Percentiles rank a stretch among this genome's conserved stretches.
These are phyloP conservation scores for Phenganax stokvisi DNA, from an alignment of 92 coral and sea anemone genomes.

Conservation along the genomic window DNA sequence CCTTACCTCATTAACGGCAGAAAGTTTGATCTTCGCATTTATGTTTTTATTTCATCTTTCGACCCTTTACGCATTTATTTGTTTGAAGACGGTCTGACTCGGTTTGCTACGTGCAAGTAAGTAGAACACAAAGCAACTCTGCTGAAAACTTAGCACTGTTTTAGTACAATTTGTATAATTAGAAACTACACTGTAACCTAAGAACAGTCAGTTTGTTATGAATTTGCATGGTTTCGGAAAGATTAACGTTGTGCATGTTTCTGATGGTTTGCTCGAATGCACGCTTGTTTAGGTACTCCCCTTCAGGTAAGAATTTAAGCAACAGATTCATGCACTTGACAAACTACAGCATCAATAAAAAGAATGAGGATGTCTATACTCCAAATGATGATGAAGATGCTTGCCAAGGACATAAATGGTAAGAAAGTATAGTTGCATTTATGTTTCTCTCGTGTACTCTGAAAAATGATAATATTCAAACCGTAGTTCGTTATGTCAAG, in stretches of 20 bases:
- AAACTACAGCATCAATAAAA: constrained; percentile 97
- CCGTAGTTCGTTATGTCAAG: background rate
- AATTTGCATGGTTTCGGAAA: background rate
- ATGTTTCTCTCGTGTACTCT: too few species aligned
- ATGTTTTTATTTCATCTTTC: constrained; percentile 83
- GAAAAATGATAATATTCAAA: background rate
- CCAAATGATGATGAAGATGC: constrained; percentile 84
- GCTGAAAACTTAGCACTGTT: background rate
- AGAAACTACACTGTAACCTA: background rate
- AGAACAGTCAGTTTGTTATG: too few species aligned
- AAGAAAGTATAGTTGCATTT: background rate
- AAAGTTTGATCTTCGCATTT: constrained; percentile 94
- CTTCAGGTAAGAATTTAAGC: constrained; percentile 79
- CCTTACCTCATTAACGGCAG: constrained; percentile 92
- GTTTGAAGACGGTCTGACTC: constrained; percentile 93
- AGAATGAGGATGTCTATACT: constrained; percentile 90
- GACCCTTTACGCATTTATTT: constrained; percentile 91
- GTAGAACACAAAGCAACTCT: constrained; percentile 5
- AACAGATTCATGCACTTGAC: constrained; percentile 97
- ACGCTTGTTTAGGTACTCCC: constrained; percentile 57
- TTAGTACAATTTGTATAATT: background rate
- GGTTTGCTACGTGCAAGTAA: constrained; percentile 99
- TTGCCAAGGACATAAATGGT: constrained; percentile 99
- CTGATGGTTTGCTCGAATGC: too few species aligned
- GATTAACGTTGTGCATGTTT: background rate